phyloP scores from a whole-genome alignment of 2,113 vertebrate species.

The Hydropotes inermis region DNA sequence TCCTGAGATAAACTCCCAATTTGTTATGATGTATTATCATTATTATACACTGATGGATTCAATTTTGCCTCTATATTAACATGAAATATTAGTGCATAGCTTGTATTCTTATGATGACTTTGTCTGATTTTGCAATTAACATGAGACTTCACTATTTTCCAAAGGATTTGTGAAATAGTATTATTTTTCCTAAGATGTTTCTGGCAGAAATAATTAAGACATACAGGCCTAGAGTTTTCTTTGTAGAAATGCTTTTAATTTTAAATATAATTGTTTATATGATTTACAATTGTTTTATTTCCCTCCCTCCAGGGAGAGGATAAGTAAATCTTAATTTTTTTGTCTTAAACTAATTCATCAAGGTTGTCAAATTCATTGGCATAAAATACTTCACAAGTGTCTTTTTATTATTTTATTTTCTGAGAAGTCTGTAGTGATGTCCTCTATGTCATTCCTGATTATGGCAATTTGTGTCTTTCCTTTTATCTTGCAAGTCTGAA shows the following conservation, averaged over 20 bases:
- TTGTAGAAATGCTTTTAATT: not conserved
- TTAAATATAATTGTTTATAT: not conserved
- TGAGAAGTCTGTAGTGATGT: not conserved
- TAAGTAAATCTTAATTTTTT: not conserved
- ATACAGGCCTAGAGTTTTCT: not conserved
- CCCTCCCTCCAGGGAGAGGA: not conserved
- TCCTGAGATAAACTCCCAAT: not conserved
- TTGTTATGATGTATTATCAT: not conserved
- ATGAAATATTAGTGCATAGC: not conserved
- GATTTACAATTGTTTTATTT: not conserved
- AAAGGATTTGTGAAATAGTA: not conserved
- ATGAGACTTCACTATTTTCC: not conserved
- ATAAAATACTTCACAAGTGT: not conserved
- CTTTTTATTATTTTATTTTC: not conserved
- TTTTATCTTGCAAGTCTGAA: not conserved
- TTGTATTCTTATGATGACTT: not conserved
- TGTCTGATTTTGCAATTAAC: not conserved
- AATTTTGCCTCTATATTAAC: not conserved
- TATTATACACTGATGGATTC: not conserved
- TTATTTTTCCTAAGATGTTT: not conserved
- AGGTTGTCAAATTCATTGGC: not conserved
- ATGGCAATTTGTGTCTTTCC: not conserved
- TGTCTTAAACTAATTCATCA: not conserved
- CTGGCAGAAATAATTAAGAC: not conserved
- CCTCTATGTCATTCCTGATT: not conserved